These are phyloP conservation scores for Pelobates fuscus DNA, from an alignment of 2,113 vertebrate genomes.

Conservation along the genomic window DNA sequence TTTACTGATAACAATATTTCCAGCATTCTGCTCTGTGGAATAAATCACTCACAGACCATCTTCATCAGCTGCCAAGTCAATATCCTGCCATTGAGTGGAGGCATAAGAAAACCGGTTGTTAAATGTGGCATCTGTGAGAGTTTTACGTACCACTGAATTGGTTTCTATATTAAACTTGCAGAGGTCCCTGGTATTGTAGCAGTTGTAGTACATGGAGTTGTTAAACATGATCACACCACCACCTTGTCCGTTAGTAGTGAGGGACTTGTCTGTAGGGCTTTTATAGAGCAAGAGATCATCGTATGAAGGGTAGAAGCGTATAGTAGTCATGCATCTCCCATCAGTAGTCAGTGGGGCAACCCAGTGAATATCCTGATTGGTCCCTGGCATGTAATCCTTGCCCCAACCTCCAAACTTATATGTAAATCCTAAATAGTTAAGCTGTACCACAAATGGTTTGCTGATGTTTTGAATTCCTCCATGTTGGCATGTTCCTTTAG, in stretches of 20 bases:
- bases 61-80: constrained; percentile 72
- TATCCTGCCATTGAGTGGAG: constrained; percentile 57
- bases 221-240: constrained; percentile 16
- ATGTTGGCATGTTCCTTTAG: constrained; percentile 5
- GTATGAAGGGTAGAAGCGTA: constrained; percentile 7
- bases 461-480: not conserved
- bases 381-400: not conserved
- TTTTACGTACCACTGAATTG: constrained; percentile 50
- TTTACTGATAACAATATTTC: constrained; percentile 63
- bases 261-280: not conserved
- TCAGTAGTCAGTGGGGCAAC: not conserved
- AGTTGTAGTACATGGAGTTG: constrained; percentile 20
- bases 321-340: not conserved
- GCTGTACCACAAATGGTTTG: constrained; percentile 8
- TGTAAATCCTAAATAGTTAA: not conserved
- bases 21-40: constrained; percentile 58
- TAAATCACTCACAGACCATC: constrained; percentile 68
- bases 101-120: constrained; percentile 63
- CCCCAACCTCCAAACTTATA: constrained; percentile 36
- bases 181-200: constrained; percentile 55
- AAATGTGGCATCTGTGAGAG: constrained; percentile 53
- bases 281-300: constrained; percentile 17
- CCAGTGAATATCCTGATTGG: constrained; percentile 7
- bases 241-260: constrained; percentile 29
- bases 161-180: constrained; percentile 62